Evolutionary conservation across 2,888 invertebrate species (phyloP).

Genomic region (Cenopis cana): DNA sequence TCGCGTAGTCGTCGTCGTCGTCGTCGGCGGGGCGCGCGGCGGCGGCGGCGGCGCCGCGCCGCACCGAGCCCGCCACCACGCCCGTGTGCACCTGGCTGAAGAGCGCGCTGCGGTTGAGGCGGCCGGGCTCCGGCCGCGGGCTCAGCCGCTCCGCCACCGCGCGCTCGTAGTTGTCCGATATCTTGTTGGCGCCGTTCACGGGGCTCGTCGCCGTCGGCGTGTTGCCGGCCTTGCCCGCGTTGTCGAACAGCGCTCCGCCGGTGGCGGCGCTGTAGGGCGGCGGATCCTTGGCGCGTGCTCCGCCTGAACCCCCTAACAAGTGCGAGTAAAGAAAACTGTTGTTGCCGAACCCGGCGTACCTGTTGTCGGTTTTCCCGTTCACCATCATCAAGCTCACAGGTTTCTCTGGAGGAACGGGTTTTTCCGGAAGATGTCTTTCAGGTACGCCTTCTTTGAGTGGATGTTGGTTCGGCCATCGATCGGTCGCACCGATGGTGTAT

Average conservation of each 20-base stretch:
- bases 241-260: slow-evolving; percentile 65
- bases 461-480: slow-evolving; percentile 62
- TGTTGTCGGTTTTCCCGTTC: slow-evolving; percentile 77
- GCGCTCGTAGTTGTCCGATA: slow-evolving; percentile 80
- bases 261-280: slow-evolving; percentile 76
- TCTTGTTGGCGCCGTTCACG: slow-evolving; percentile 77
- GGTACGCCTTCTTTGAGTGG: slow-evolving; percentile 62
- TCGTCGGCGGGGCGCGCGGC: slow-evolving; percentile 61
- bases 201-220: slow-evolving; percentile 71
- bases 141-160: slow-evolving; percentile 77
- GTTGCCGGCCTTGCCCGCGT: slow-evolving; percentile 57
- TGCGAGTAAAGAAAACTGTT: slow-evolving; percentile 81
- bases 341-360: slow-evolving; percentile 72
- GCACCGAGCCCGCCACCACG: slow-evolving; percentile 71
- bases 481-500: slow-evolving; percentile 71
- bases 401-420: slow-evolving; percentile 79
- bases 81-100: slow-evolving; percentile 80
- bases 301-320: slow-evolving; percentile 63
- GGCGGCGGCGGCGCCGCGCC: slow-evolving; percentile 46
- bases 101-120: slow-evolving; percentile 71
- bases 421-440: slow-evolving; percentile 71
- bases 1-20: slow-evolving; percentile 82
- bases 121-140: slow-evolving; percentile 69
- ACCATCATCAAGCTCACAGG: slow-evolving; percentile 81
- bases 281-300: slow-evolving; percentile 72